Base-by-base conservation (phyloP, 1,140 invertebrate species). In the Polypedilum vanderplanki region DNA sequence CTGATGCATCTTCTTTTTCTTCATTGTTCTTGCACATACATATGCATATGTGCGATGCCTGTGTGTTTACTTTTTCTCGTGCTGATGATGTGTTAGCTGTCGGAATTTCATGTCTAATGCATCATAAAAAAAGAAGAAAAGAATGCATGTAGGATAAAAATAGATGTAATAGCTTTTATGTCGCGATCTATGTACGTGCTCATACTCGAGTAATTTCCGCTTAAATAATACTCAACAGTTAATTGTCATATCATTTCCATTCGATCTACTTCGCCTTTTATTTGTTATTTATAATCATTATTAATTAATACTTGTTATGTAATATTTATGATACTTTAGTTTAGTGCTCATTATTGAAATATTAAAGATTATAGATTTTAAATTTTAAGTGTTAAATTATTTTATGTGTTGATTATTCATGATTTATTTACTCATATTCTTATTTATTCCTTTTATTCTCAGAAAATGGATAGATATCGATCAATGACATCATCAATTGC, bases 21-120 rank as follows among this genome's bases (percentile, higher is more conserved):
- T 57, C 46, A 57, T 33, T 57, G 46, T 57, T n/a, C 46, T 46
- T 46, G 15, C 41, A n/a, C 24, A n/a, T 57, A 57, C 46, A 57
- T 57, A 57, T 57, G 46, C 46, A 57, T 57, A n/a, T 57, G n/a
- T n/a, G n/a, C n/a, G n/a, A n/a, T n/a, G n/a, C 46, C 24, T 70
- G 18, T 70, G 65, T 70, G n/a, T 70, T 18, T 70, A 70, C 65
- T 70, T 22, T 17, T 17, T 20, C 18, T 17, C 46, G n/a, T 57
- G 46, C 12, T n/a, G 12, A n/a, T 57, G 46, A 57, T 57, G 46
- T 57, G 46, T 57, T 57, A 57, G n/a, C 46, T 57, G 46, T 57
- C 46, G 65, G 65, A 70, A 70, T 20, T 18, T 70, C 65, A 20
- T 70, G 65, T 70, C 65, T 70, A 70, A 70, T 70, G 65, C 65